Conservation (phyloP, 2,888 invertebrate genomes). For the Archips crataeganus region DNA sequence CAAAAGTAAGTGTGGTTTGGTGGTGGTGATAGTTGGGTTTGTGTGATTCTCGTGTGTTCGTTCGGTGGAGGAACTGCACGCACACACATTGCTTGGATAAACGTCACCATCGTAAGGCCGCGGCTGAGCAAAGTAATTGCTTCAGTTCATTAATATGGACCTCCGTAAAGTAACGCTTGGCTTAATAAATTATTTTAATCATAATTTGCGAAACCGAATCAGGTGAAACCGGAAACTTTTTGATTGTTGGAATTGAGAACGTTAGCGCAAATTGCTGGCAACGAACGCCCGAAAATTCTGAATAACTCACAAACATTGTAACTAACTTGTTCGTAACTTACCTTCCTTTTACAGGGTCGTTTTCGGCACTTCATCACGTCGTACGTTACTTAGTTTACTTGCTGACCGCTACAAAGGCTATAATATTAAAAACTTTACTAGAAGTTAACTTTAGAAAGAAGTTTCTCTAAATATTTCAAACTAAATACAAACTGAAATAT, state of each 20-base stretch:
- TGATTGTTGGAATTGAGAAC: conserved; percentile 5
- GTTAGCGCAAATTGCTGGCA: not conserved
- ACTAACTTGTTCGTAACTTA: not conserved
- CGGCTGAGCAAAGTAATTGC: no score
- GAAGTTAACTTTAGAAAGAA: not conserved
- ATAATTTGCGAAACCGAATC: conserved; percentile 1
- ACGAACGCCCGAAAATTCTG: not conserved
- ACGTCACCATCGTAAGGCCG: no score
- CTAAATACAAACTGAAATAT: no score
- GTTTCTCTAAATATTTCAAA: not conserved
- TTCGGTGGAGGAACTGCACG: no score
- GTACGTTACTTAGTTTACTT: not conserved
- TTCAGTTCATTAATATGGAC: no score
- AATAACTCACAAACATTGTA: not conserved
- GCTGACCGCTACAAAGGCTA: not conserved
- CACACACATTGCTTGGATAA: no score
- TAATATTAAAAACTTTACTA: not conserved
- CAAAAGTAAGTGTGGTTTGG: no score
- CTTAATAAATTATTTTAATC: not conserved
- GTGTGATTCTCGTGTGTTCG: no score
- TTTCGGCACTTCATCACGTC: not conserved
- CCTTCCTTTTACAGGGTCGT: not conserved
- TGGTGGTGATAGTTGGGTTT: no score
- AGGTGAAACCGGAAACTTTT: not conserved
- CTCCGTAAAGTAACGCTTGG: no score